Evolutionary conservation across 2,113 vertebrate species (phyloP).

Genomic region (Montifringilla adamsi): DNA sequence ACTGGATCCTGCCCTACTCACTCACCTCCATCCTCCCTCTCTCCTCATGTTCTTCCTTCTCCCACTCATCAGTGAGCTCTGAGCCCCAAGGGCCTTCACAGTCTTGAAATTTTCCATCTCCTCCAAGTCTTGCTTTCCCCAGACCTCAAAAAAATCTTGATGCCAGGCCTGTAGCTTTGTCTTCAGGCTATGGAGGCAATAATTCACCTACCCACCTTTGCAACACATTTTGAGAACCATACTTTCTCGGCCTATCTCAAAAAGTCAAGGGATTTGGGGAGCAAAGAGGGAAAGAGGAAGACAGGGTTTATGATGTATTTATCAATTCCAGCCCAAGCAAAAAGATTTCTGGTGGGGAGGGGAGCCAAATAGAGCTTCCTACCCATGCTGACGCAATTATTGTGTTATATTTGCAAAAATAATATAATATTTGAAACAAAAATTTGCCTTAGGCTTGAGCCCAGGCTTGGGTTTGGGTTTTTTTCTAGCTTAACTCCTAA

Average conservation of each 20-base stretch:
- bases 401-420: slow-evolving; percentile 17
- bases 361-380: background rate
- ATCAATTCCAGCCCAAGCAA: slow-evolving; percentile 4
- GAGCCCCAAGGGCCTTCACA: background rate
- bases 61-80: background rate
- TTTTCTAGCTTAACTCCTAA: background rate
- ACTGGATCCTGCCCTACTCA: background rate
- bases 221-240: background rate
- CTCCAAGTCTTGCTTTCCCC: background rate
- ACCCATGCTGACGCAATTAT: background rate
- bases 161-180: background rate
- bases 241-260: background rate
- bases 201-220: background rate
- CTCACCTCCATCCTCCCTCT: background rate
- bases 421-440: background rate
- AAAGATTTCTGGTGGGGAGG: background rate
- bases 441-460: background rate
- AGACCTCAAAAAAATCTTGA: background rate
- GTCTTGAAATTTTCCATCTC: background rate
- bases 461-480: background rate
- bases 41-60: background rate
- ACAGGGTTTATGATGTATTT: background rate
- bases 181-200: background rate
- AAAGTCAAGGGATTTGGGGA: background rate
- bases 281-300: background rate